These are phyloP conservation scores for Edolisoma coerulescens DNA, from an alignment of 2,113 vertebrate genomes.

Conservation along the genomic window DNA sequence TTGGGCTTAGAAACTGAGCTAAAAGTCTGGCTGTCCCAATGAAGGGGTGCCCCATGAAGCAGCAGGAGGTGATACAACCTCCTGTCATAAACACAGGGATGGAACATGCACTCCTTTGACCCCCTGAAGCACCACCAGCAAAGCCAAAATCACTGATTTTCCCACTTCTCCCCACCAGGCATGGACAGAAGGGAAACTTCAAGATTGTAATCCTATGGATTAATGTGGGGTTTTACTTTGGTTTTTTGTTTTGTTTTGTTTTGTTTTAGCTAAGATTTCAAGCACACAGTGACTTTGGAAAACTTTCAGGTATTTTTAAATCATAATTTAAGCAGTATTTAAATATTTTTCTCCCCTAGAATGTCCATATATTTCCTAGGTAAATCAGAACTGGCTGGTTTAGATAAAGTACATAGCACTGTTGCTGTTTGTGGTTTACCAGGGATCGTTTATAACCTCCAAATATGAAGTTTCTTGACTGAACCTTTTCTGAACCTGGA, in stretches of 20 bases:
- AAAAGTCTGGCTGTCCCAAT: neutral
- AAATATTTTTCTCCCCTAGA: neutral
- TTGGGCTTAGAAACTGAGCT: neutral
- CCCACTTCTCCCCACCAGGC: rapidly evolving
- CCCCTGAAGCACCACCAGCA: neutral
- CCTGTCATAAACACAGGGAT: neutral
- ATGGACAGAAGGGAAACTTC: neutral
- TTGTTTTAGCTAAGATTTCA: neutral
- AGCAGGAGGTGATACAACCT: neutral
- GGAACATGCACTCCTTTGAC: neutral
- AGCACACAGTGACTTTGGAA: neutral
- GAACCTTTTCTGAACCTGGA: neutral
- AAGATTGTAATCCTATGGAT: neutral
- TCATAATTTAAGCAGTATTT: neutral
- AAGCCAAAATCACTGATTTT: neutral
- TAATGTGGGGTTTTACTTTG: neutral
- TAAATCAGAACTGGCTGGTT: neutral
- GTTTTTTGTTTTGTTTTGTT: neutral
- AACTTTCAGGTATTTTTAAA: neutral
- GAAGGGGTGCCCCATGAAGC: neutral
- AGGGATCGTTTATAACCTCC: neutral
- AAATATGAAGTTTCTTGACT: neutral
- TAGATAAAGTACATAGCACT: neutral
- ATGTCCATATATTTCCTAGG: neutral
- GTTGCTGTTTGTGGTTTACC: neutral